Evolutionary conservation across 2,113 vertebrate genomes (phyloP).

Genomic region (Phalacrocorax aristotelis): DNA sequence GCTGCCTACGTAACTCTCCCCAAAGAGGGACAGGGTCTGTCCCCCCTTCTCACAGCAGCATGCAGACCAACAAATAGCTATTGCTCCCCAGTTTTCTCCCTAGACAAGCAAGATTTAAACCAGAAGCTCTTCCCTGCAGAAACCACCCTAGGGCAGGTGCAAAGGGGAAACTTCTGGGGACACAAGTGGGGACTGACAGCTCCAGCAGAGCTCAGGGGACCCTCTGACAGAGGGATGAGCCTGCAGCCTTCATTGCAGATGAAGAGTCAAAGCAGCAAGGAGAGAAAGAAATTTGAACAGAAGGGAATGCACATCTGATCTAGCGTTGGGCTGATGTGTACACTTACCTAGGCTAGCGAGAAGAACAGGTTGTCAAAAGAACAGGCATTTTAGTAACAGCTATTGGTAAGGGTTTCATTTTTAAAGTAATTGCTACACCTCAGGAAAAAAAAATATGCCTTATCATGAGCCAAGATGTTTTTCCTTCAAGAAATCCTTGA

Average conservation of each 20-base stretch:
- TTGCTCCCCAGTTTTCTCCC: neutral
- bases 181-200: neutral
- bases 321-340: rapidly evolving
- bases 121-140: neutral
- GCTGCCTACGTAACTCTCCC: rapidly evolving
- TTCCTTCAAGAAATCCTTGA: neutral
- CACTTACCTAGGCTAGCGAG: neutral
- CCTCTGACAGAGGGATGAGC: neutral
- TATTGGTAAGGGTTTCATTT: neutral
- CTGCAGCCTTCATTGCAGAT: neutral
- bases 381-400: neutral
- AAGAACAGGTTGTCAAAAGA: neutral
- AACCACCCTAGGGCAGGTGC: neutral
- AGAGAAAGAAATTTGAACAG: neutral
- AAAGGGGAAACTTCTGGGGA: neutral
- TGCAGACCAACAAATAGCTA: rapidly evolving
- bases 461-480: neutral
- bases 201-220: neutral
- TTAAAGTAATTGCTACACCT: neutral
- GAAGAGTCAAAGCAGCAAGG: neutral
- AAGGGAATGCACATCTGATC: neutral
- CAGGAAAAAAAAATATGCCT: rapidly evolving
- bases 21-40: neutral
- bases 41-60: neutral
- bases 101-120: neutral